Conservation (phyloP, 1,140 invertebrate species). For the Sycobia sp. region DNA sequence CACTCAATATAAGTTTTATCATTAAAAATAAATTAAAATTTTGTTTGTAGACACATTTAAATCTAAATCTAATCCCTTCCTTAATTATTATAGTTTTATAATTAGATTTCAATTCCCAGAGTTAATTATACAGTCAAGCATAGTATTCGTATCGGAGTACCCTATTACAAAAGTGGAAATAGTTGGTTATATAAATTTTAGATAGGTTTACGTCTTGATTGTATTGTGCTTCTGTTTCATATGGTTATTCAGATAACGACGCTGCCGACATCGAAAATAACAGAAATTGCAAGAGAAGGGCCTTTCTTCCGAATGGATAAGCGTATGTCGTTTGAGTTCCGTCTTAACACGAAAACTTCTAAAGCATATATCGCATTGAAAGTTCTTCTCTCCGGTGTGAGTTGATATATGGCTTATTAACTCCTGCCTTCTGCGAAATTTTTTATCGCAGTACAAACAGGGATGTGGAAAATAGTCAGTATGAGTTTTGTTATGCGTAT, state of each 20-base stretch:
- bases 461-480: conserved; percentile 60
- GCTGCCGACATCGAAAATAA: conserved; percentile 63
- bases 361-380: conserved; percentile 61
- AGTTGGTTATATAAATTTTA: too few relatives aligned
- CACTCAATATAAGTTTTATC: too few relatives aligned
- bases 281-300: conserved; percentile 63
- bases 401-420: conserved; percentile 58
- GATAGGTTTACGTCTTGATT: too few relatives aligned
- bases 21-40: too few relatives aligned
- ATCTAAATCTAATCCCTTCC: too few relatives aligned
- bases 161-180: too few relatives aligned
- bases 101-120: too few relatives aligned
- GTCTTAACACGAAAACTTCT: conserved; percentile 62
- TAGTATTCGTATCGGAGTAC: too few relatives aligned
- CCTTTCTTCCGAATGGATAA: conserved; percentile 62
- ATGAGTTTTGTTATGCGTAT: conserved; percentile 63
- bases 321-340: conserved; percentile 61
- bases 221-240: conserved; percentile 13
- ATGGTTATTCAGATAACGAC: conserved; percentile 63
- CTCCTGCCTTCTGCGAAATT: conserved; percentile 61
- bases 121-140: too few relatives aligned
- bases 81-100: too few relatives aligned
- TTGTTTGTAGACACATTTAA: too few relatives aligned
- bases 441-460: conserved; percentile 58
- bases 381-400: conserved; percentile 59